These are phyloP conservation scores for Zaprionus gabonicus DNA, from an alignment of 1,140 invertebrate species.

Conservation along the genomic window DNA sequence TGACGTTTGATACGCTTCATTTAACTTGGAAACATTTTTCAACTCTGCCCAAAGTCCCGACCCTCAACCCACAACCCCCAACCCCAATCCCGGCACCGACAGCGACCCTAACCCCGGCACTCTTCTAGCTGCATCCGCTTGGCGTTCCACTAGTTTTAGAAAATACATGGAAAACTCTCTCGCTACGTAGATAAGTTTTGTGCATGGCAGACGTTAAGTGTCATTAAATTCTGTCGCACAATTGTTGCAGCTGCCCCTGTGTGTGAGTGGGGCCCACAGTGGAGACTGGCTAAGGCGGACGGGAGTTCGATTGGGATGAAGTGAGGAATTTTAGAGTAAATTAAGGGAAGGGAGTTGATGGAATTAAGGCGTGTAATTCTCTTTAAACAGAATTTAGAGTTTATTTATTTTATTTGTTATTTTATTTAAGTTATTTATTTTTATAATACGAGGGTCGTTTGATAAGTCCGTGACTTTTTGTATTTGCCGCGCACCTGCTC, in stretches of 20 bases:
- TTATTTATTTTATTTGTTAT: not conserved
- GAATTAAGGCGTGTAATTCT: not conserved
- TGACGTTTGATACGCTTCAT: constrained; percentile 82
- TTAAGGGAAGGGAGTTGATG: not conserved
- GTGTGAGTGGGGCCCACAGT: not conserved
- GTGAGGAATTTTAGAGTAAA: not conserved
- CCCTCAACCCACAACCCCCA: not conserved
- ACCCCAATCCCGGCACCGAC: not conserved
- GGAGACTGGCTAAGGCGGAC: not conserved
- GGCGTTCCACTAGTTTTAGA: constrained; percentile 45
- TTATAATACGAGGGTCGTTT: no score
- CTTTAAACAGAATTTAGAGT: not conserved
- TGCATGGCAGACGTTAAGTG: constrained; percentile 59
- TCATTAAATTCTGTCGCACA: constrained; percentile 60
- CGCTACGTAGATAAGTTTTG: constrained; percentile 44
- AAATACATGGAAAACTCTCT: constrained; percentile 47
- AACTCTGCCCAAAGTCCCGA: constrained; percentile 50
- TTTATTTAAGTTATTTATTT: not conserved
- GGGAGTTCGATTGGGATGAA: not conserved
- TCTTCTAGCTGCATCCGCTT: constrained; percentile 7
- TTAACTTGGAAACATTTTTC: constrained; percentile 83
- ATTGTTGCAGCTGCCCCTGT: constrained; percentile 38
- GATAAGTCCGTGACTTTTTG: no score
- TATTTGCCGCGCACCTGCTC: no score
- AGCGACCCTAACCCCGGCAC: not conserved